Conservation (phyloP, 1,140 invertebrate species). For the Drosophila elegans region DNA sequence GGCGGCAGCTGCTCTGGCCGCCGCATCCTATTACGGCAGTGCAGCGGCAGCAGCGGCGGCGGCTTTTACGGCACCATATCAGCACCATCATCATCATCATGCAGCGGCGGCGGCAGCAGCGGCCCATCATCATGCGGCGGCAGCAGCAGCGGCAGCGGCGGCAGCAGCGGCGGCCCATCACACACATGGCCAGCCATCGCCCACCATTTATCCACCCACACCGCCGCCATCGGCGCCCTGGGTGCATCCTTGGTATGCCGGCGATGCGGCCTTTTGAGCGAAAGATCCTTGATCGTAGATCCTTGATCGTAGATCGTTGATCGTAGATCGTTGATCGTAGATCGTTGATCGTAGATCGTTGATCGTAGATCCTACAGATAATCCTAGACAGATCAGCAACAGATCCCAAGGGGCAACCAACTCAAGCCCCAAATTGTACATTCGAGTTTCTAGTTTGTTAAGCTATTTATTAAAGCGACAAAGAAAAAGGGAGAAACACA, state of each 20-base stretch:
- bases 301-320: not conserved
- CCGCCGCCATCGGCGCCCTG: conserved; percentile 84
- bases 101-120: conserved; percentile 27
- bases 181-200: conserved; percentile 79
- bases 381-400: not conserved
- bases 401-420: conserved; percentile 1
- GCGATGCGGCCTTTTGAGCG: conserved; percentile 73
- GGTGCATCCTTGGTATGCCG: conserved; percentile 84
- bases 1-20: conserved; percentile 61
- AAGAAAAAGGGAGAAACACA: not conserved
- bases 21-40: conserved; percentile 59
- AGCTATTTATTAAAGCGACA: conserved; percentile 30
- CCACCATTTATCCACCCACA: conserved; percentile 84
- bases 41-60: conserved; percentile 53
- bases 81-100: conserved; percentile 45
- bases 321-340: not conserved
- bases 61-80: conserved; percentile 48
- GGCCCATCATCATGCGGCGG: conserved; percentile 44
- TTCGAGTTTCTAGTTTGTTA: conserved; percentile 24
- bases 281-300: conserved; percentile 4
- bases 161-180: conserved; percentile 64
- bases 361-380: not conserved
- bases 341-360: not conserved
- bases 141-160: conserved; percentile 63
- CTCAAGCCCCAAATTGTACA: conserved; percentile 22